Base-by-base conservation (phyloP, 2,113 vertebrate species). In the Malurus alboscapulatus region DNA sequence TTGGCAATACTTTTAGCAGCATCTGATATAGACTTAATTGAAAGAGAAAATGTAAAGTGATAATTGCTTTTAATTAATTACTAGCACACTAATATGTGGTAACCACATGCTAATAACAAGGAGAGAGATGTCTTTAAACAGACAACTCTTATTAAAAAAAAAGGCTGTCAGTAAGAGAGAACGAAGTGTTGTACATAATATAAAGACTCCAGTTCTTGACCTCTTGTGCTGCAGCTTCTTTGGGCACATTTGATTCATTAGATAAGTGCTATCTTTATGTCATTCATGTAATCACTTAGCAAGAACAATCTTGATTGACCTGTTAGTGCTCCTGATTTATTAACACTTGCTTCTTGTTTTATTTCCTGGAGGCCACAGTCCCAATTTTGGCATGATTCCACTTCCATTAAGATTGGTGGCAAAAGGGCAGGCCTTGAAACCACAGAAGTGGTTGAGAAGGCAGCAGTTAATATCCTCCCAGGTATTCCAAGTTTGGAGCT, bases 391-490 rank as follows among this genome's bases (percentile, higher is more conserved):
- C 85, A 51, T 6, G 47, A 83, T 73, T 88, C 87, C 67, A 87
- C 54, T 95, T 95, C 78, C 82, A 95, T 85, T 96, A 87, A 91
- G 62, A 61, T 34, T 3, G 6, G 92, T 85, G 78, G 58, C 87
- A 96, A 82, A 91, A 93, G 85, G 62, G 32, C 95, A 95, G 51
- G 36, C 62, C 66, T 94, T 89, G 51, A 72, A 91, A 78, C 48
- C 48, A 76, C 58, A 42, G 66, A 26, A 85, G 45, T 20, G 44
- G 8, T 54, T 89, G 69, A 63, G 67, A 59, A 87, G 34, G 66
- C 47, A 83, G 62, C 71, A 82, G 6, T 85, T 27, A 90, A 26
- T 76, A 76, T 83, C 47, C 45, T 93, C 55, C 32, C 32, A 69
- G 59, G 42, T 85, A 79, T 83, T 90, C 50, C 82, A 80, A 69